phyloP scores from a whole-genome alignment of 92 coral and sea anemone species.

The Zoanthus gigantus region DNA sequence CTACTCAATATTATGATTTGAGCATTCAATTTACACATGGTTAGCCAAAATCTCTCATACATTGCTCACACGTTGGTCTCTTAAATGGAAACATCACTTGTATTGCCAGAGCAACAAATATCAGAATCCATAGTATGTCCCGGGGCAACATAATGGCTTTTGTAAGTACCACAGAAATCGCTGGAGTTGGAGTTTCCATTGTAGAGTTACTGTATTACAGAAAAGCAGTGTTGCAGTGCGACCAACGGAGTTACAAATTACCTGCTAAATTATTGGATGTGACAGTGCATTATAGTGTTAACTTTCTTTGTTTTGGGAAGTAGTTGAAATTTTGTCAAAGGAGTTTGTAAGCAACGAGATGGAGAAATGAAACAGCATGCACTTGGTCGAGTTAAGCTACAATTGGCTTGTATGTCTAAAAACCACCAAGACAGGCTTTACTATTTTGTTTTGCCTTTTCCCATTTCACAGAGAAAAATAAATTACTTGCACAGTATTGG shows the following conservation, averaged over 20 bases:
- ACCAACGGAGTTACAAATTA: constrained; percentile 1
- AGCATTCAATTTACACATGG: too few relatives aligned
- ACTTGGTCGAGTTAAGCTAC: constrained; percentile 34
- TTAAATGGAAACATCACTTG: constrained; percentile 34
- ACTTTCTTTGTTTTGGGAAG: background rate
- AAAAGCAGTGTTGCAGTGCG: constrained; percentile 15
- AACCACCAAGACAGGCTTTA: constrained; percentile 19
- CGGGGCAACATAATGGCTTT: background rate
- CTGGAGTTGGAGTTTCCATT: constrained; percentile 19
- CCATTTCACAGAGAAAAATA: constrained; percentile 6
- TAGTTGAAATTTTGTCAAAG: too few relatives aligned
- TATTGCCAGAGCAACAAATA: constrained; percentile 20
- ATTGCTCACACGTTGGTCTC: background rate
- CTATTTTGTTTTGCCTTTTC: too few relatives aligned
- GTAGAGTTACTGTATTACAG: constrained; percentile 31
- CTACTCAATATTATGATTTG: too few relatives aligned
- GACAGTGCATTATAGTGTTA: constrained; percentile 11
- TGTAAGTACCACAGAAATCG: constrained; percentile 13
- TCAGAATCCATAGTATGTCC: constrained; percentile 17
- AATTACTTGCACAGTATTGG: background rate
- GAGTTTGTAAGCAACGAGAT: constrained; percentile 17
- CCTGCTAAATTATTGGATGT: constrained; percentile 20
- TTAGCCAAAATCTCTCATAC: constrained; percentile 1
- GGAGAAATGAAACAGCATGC: constrained; percentile 11
- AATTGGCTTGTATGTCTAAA: constrained; percentile 15